Evolutionary conservation across 2,797 vertebrate species (phyloP).

Genomic region (Liparis tanakae): DNA sequence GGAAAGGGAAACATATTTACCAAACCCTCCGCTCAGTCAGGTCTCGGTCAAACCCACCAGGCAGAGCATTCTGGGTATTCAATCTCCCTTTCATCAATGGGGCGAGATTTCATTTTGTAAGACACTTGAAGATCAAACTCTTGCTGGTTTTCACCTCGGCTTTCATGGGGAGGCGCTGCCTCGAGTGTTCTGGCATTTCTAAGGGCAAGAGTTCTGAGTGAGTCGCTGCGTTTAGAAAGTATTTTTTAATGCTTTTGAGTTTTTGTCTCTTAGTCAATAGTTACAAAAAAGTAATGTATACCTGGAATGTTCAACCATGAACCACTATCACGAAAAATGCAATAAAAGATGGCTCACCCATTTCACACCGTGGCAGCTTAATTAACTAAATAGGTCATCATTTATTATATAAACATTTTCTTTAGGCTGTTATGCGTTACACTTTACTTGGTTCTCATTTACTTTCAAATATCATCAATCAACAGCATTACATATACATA

Average conservation of each 20-base stretch:
- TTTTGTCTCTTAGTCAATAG: not conserved
- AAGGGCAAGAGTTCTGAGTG: slow-evolving; percentile 6
- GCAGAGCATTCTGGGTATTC: slow-evolving; percentile 47
- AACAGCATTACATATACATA: not conserved
- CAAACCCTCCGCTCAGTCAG: slow-evolving; percentile 6
- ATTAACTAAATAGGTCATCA: not conserved
- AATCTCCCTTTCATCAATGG: slow-evolving; percentile 60
- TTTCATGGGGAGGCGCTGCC: slow-evolving; percentile 14
- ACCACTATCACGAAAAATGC: not conserved
- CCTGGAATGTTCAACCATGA: not conserved
- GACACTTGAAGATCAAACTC: slow-evolving; percentile 57
- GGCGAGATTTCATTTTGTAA: slow-evolving; percentile 52
- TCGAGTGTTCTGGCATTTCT: slow-evolving; percentile 34
- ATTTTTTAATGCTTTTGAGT: not conserved
- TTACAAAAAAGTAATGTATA: not conserved
- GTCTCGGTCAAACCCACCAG: slow-evolving; percentile 10
- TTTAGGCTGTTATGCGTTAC: slow-evolving; percentile 7
- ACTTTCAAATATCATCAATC: not conserved
- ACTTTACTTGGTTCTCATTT: slow-evolving; percentile 10
- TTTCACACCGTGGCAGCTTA: not conserved
- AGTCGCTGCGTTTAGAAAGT: not conserved
- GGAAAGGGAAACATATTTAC: slow-evolving; percentile 56
- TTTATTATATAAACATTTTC: slow-evolving; percentile 1
- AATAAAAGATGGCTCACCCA: not conserved
- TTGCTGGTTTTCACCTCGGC: slow-evolving; percentile 27